Conservation (phyloP, 2,888 invertebrate species). For the Netelia inedita region DNA sequence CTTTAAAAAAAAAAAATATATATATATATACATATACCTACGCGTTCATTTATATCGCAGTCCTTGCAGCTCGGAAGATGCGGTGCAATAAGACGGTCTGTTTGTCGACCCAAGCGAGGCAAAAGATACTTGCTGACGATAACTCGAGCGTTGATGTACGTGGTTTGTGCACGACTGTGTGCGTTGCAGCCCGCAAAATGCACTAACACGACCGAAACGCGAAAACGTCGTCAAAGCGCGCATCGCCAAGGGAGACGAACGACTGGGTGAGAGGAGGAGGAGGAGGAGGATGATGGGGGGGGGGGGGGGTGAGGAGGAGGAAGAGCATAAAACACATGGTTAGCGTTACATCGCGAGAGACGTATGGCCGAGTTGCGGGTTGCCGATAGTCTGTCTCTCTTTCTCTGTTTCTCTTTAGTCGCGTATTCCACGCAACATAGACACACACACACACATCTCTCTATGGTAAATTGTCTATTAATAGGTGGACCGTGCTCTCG, state of each 20-base stretch:
- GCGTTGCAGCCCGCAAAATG: background rate
- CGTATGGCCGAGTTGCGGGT: slow-evolving; percentile 24
- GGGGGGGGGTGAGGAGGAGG: background rate
- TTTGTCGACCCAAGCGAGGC: slow-evolving; percentile 25
- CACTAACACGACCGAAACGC: background rate
- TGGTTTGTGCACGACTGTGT: background rate
- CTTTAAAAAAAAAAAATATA: no score
- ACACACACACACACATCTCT: slow-evolving; percentile 31
- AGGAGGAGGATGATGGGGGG: no score
- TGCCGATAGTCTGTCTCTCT: no score
- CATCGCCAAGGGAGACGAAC: background rate
- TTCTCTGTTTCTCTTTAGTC: background rate
- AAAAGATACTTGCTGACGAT: slow-evolving; percentile 37
- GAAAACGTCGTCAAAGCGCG: slow-evolving; percentile 29
- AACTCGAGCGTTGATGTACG: slow-evolving; percentile 17
- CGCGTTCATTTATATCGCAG: slow-evolving; percentile 4
- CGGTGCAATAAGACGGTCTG: slow-evolving; percentile 42
- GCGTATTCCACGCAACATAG: background rate
- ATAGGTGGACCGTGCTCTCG: slow-evolving; percentile 75
- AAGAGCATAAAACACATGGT: slow-evolving; percentile 52
- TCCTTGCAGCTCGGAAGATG: slow-evolving; percentile 22
- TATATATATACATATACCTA: background rate
- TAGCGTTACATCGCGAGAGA: slow-evolving; percentile 50
- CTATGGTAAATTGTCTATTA: slow-evolving; percentile 74
- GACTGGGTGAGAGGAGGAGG: background rate